Conservation (phyloP, 1,140 invertebrate genomes). For the Nixonia krombeini region DNA sequence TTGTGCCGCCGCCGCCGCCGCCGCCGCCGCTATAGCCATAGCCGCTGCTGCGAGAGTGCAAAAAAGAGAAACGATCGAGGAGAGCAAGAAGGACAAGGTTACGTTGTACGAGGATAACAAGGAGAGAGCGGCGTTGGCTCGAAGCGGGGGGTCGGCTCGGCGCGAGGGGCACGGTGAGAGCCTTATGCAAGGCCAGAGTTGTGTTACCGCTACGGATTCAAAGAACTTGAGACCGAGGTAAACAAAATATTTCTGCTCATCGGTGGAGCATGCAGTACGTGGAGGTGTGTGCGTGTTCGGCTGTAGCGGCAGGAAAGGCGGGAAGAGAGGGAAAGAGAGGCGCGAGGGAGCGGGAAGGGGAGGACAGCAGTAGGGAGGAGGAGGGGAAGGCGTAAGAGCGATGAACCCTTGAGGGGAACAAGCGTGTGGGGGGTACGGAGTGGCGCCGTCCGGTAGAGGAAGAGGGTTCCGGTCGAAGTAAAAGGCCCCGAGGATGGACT, state of each 20-base stretch:
- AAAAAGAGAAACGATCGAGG: conserved; percentile 18
- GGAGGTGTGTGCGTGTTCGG: conserved; percentile 22
- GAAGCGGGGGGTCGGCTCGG: conserved; percentile 6
- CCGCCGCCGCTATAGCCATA: too few relatives aligned
- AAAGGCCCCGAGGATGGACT: too few relatives aligned
- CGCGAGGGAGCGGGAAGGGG: conserved; percentile 9
- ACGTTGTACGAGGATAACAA: not conserved
- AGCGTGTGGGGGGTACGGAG: conserved; percentile 46
- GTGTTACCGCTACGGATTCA: conserved; percentile 60
- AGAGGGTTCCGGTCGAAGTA: too few relatives aligned
- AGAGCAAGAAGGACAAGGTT: conserved; percentile 3
- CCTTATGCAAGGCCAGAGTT: conserved; percentile 44
- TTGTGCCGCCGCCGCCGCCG: too few relatives aligned
- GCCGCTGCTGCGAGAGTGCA: conserved; percentile 47
- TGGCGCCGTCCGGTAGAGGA: conserved; percentile 56
- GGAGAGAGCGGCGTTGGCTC: conserved; percentile 7
- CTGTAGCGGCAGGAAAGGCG: too few relatives aligned
- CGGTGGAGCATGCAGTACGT: conserved; percentile 24
- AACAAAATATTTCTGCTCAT: conserved; percentile 67
- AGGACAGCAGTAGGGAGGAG: conserved; percentile 15
- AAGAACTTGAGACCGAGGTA: conserved; percentile 68
- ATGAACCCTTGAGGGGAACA: too few relatives aligned
- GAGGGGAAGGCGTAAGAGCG: too few relatives aligned
- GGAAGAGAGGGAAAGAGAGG: conserved; percentile 27
- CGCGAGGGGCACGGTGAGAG: conserved; percentile 8